These are phyloP conservation scores for Pterostichus niger DNA, from an alignment of 2,888 invertebrate species.

Conservation along the genomic window DNA sequence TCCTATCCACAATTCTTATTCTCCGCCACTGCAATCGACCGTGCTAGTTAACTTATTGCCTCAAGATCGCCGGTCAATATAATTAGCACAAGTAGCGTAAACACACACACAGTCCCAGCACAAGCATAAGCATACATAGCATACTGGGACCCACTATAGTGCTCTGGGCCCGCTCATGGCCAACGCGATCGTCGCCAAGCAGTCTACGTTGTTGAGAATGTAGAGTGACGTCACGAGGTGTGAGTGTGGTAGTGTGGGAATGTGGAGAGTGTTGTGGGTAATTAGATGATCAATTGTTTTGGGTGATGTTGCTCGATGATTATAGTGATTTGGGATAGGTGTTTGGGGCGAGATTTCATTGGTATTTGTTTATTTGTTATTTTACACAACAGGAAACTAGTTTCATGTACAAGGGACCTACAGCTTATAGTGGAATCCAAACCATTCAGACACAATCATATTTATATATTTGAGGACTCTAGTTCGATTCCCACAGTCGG, in stretches of 20 bases:
- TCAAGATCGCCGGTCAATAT: constrained; percentile 48
- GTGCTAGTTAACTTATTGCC: constrained; percentile 36
- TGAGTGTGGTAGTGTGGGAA: constrained; percentile 6
- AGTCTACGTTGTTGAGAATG: constrained; percentile 39
- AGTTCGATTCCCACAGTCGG: too few species aligned
- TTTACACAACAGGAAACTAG: too few species aligned
- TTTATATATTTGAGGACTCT: too few species aligned
- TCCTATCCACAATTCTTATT: too few species aligned
- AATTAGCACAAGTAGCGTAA: constrained; percentile 54
- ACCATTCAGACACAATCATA: too few species aligned
- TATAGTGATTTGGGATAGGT: too few species aligned
- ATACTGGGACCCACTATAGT: background rate
- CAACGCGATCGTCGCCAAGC: constrained; percentile 52
- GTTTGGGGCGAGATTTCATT: too few species aligned
- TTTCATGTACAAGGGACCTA: too few species aligned
- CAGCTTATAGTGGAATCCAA: too few species aligned
- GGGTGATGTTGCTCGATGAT: background rate
- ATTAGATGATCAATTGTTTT: constrained; percentile 15
- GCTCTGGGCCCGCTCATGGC: constrained; percentile 38
- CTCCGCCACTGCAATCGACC: constrained; percentile 16
- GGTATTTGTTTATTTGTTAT: too few species aligned
- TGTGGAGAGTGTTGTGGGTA: background rate
- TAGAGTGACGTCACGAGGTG: background rate
- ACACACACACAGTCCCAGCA: background rate
- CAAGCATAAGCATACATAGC: background rate